Percentiles rank a stretch among this genome's conserved stretches.
These are phyloP conservation scores for Bombus waltoni DNA, from an alignment of 1,140 invertebrate genomes.

Conservation along the genomic window DNA sequence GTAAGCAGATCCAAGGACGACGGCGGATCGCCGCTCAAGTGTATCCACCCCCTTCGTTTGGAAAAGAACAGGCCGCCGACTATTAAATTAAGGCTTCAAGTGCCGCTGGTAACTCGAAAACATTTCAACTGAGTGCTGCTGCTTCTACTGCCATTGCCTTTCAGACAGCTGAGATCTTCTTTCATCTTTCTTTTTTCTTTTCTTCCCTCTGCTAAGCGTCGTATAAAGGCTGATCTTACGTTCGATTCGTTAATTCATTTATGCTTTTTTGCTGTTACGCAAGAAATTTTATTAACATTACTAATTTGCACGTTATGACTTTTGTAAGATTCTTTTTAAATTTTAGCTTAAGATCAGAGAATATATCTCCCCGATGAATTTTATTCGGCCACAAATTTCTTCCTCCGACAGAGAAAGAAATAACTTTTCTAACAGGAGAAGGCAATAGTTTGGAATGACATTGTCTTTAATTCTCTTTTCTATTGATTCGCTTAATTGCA, in stretches of 20 bases:
- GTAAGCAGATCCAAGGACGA: slow-evolving; percentile 74
- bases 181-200: neutral
- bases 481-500: slow-evolving; percentile 56
- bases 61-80: slow-evolving; percentile 40
- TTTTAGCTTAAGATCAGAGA: neutral
- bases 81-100: slow-evolving; percentile 58
- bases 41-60: slow-evolving; percentile 54
- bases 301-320: too few relatives aligned
- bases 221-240: neutral
- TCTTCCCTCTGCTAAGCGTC: too few relatives aligned
- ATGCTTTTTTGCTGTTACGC: too few relatives aligned
- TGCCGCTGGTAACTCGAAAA: slow-evolving; percentile 36
- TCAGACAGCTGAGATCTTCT: neutral
- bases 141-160: neutral
- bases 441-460: neutral
- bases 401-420: neutral
- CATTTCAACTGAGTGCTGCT: slow-evolving; percentile 20
- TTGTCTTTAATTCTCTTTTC: neutral
- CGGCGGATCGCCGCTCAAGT: slow-evolving; percentile 34
- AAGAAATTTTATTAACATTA: too few relatives aligned
- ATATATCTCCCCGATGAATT: neutral
- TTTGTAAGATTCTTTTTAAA: neutral
- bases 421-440: neutral
- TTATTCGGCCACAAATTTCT: neutral
- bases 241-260: neutral